Base-by-base conservation (phyloP, 1,140 invertebrate genomes). In the Tyrophagus putrescentiae region DNA sequence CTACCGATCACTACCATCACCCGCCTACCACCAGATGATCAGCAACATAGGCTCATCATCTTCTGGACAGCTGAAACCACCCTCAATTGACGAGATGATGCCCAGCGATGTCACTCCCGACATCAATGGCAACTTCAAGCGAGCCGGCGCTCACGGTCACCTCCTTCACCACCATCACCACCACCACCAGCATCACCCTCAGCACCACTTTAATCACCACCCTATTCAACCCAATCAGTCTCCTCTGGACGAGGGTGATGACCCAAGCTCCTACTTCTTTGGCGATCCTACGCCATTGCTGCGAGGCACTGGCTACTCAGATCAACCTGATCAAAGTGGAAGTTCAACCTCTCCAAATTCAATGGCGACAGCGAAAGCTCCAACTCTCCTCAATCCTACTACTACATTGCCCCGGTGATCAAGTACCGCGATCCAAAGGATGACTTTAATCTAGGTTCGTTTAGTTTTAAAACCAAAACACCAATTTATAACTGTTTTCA, bases 1-100 rank as follows among this genome's bases (percentile, higher is more conserved):
- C 45, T 25, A 39, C 13, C 21, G 45, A 21, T 9, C 45, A 48
- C 23, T 21, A 21, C 18, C 18, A 7, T 9, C 45, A 48, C 23
- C 45, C 45, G 23, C 36, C 36, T 21, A 39, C 36, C 36, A 39
- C 36, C 36, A 39, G n/a, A n/a, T n/a, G n/a, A n/a, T n/a, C 36
- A 39, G 21, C 36, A 39, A 39, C 36, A 39, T 39, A 39, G 36
- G 13, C 36, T 21, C 13, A 21, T 39, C 36, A 21, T 48, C 45
- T 13, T 18, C 45, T 13, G 18, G 18, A 7, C 23, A 48, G 21
- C 7, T 21, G 45, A 21, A 39, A 48, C 21, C 31, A 25, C 31
- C 7, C 18, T 48, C 45, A 7, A 7, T 48, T 6, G 52, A 54
- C 11, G 56, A 57, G 9, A 57, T 57, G 56, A 57, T 57, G 56